Evolutionary conservation across 2,113 vertebrate species (phyloP), one percentile per base, ranked within the genome.

Genomic region (Pagrus major): DNA sequence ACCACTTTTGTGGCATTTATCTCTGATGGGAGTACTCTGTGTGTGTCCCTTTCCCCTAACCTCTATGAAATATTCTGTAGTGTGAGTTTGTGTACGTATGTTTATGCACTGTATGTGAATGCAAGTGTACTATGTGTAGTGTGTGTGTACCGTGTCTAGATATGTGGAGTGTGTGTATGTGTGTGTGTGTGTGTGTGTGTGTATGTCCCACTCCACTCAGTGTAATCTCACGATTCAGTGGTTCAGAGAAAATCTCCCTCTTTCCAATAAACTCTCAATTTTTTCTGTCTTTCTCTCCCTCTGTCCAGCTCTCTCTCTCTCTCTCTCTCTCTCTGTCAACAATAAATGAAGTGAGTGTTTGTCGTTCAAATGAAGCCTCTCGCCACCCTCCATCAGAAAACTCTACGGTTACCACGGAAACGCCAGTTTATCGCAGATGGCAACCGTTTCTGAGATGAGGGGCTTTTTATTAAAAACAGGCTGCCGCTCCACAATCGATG

Each of bases 171-270:
- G 54, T 55, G 66, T 41, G 73, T 47, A 64, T 80, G 66, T 44
- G 63, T 49, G 25, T 47, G 69, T 73, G 41, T 61, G 68, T 72
- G 54, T 56, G 66, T 42, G 74, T 49, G 70, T 77, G 35, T 29
- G 49, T 37, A 27, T 77, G 78, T 80, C 72, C 77, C 87, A 77
- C 83, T 81, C 88, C 86, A 89, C 86, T 86, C 88, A 86, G 87
- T 91, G 90, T 91, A 95, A 95, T 95, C 94, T 95, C 93, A 95
- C 88, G 90, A 94, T 79, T 93, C 94, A 95, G 83, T 95, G 94
- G 87, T 86, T 95, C 89, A 92, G 90, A 94, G 90, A 93, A 92
- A 94, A 95, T 94, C 94, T 94, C 87, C 87, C 67, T 77, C 89
- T 92, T 92, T 92, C 91, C 91, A 89, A 92, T 92, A 89, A 93